Evolutionary conservation across 2,797 vertebrate genomes (phyloP), one percentile per base, ranked within the genome.

Genomic region (Gadopsis marmoratus): DNA sequence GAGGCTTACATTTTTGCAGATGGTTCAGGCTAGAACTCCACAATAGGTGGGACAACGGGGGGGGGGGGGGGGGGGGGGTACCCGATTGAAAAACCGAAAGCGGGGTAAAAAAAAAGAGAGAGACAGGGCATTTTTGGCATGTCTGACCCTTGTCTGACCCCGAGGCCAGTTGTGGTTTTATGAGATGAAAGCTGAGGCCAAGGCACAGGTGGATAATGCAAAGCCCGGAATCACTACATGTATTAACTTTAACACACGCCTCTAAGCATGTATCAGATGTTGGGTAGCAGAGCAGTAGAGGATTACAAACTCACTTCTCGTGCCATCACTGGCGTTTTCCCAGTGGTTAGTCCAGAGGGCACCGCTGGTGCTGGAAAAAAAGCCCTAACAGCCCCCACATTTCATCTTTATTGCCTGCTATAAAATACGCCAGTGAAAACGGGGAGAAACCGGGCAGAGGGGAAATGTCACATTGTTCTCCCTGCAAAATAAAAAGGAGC

Each of bases 371-470:
- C 83, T 71, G 83, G 68, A 87, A 87, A 91, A 81, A 86, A 82
- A 85, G 63, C 41, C 74, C 86, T 81, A 88, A 91, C 82, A 89
- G 84, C 82, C 78, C 79, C 79, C 84, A 92, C 87, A 93, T 93
- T 93, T 94, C 86, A 92, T 92, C 87, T 94, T 93, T 94, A 95
- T 82, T 72, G 91, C 88, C 75, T 37, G 66, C 90, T 61, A 74
- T 94, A 94, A 94, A 94, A 90, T 68, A 84, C 26, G 56, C 71
- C 82, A 84, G 74, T 79, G 83, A 93, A 92, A 92, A 92, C 78
- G 70, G 68, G 77, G 85, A 88, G 78, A 84, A 80, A 89, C 82
- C 70, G 80, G 80, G 79, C 80, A 78, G 84, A 87, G 75, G 87
- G 86, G 86, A 90, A 94, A 92, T 86, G 85, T 91, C 88, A 88